phyloP scores from a whole-genome alignment of 2,113 vertebrate genomes.

The Morone saxatilis region DNA sequence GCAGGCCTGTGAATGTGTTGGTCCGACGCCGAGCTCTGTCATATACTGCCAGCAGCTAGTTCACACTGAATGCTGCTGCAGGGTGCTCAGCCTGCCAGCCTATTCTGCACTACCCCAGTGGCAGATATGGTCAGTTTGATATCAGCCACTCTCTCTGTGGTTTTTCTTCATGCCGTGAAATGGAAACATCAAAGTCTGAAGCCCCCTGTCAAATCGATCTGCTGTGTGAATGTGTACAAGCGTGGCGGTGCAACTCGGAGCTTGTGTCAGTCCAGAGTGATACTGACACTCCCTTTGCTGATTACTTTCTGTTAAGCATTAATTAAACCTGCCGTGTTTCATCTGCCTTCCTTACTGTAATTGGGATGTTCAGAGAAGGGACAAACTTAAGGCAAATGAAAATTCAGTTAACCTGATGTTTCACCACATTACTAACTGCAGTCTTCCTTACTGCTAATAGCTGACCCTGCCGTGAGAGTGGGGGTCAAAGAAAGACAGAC shows the following conservation, averaged over 20 bases:
- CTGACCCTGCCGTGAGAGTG: conserved; percentile 12
- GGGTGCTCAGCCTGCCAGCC: conserved; percentile 9
- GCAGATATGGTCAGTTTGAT: conserved; percentile 42
- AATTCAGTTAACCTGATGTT: not conserved
- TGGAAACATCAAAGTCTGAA: conserved; percentile 60
- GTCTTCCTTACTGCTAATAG: conserved; percentile 5
- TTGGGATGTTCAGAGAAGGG: not conserved
- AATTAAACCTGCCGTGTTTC: not conserved
- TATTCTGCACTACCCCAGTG: not conserved
- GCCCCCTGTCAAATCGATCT: conserved; percentile 50
- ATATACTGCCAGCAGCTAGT: conserved; percentile 40
- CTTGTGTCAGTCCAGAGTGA: not conserved
- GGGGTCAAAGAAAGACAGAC: conserved; percentile 24
- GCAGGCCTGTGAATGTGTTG: conserved; percentile 21
- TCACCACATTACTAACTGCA: not conserved
- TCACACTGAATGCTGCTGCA: conserved; percentile 8
- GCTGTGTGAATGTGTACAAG: conserved; percentile 33
- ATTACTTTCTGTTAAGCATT: conserved; percentile 4
- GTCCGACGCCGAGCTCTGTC: conserved; percentile 16
- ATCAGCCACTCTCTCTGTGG: conserved; percentile 38
- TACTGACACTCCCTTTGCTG: conserved; percentile 8
- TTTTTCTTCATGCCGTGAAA: conserved; percentile 47
- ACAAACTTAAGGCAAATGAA: not conserved
- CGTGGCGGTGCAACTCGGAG: not conserved
- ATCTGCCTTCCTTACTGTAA: not conserved